phyloP scores from a whole-genome alignment of 2,113 vertebrate species.

The Himantopus leucocephalus region DNA sequence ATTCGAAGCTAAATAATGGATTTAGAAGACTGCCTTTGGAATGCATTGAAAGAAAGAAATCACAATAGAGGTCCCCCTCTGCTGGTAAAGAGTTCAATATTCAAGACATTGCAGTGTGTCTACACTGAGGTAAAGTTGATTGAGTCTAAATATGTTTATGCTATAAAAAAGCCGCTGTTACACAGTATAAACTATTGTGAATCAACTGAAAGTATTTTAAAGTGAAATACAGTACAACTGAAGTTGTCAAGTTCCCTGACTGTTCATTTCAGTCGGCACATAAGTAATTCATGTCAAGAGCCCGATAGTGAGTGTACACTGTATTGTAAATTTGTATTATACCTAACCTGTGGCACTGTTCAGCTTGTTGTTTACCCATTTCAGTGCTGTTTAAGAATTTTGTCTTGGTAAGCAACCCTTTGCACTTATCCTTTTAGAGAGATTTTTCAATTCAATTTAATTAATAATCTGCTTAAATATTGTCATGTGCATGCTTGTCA shows the following conservation, averaged over 20 bases:
- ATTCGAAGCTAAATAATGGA: not conserved
- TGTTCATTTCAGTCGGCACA: not conserved
- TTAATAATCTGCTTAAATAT: not conserved
- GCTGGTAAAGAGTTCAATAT: not conserved
- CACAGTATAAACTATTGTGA: not conserved
- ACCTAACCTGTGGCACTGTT: not conserved
- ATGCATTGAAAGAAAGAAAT: not conserved
- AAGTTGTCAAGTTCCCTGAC: not conserved
- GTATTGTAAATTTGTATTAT: not conserved
- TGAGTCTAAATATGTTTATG: not conserved
- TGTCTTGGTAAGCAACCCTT: not conserved
- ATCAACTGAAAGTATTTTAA: not conserved
- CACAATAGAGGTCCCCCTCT: conserved; percentile 11
- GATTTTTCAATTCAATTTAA: not conserved
- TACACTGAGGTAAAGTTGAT: not conserved
- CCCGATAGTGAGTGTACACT: not conserved
- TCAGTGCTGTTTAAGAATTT: not conserved
- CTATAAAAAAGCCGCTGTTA: not conserved
- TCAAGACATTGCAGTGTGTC: not conserved
- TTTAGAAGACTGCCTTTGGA: conserved; percentile 28
- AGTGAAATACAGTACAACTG: not conserved
- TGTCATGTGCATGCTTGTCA: not conserved
- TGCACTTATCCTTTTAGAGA: not conserved
- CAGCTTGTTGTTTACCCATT: not conserved
- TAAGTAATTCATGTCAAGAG: not conserved